Percentiles rank a stretch among this genome's conserved stretches.
phyloP scores from a whole-genome alignment of 2,113 vertebrate genomes.

The Anguilla rostrata region DNA sequence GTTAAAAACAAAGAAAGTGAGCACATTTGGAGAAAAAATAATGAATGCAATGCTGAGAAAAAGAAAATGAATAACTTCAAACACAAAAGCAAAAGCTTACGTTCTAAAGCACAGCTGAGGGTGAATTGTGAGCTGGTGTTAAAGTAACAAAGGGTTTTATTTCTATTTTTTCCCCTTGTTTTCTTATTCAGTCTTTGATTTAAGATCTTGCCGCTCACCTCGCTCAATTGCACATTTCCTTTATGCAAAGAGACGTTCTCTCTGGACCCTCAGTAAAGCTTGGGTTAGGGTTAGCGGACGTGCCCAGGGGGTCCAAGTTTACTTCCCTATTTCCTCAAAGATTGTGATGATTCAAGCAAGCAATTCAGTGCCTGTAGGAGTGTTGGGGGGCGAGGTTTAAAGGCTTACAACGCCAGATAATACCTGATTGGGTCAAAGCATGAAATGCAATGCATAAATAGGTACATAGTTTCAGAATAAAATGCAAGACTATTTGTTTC shows the following conservation, averaged over 20 bases:
- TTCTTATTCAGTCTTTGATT: background rate
- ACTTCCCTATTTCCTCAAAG: background rate
- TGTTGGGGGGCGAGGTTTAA: background rate
- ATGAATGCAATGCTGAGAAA: too few species aligned
- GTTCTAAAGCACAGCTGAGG: background rate
- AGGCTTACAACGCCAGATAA: too few species aligned
- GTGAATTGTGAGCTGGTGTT: background rate
- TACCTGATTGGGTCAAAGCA: too few species aligned
- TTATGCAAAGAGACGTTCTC: background rate
- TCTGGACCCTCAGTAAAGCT: background rate
- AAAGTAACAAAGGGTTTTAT: too few species aligned
- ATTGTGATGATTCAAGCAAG: background rate
- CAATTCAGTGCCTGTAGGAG: background rate
- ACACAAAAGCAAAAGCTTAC: too few species aligned
- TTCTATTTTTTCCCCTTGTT: background rate
- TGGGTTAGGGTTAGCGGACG: too few species aligned
- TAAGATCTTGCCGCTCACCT: background rate
- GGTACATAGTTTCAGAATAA: background rate
- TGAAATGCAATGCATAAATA: too few species aligned
- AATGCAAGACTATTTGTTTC: too few species aligned
- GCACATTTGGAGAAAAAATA: too few species aligned
- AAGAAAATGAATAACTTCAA: too few species aligned
- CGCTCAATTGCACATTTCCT: background rate
- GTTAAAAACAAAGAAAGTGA: too few species aligned
- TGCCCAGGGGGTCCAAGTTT: background rate